Base-by-base conservation (phyloP, 2,113 vertebrate genomes). In the Eulacestoma nigropectus region DNA sequence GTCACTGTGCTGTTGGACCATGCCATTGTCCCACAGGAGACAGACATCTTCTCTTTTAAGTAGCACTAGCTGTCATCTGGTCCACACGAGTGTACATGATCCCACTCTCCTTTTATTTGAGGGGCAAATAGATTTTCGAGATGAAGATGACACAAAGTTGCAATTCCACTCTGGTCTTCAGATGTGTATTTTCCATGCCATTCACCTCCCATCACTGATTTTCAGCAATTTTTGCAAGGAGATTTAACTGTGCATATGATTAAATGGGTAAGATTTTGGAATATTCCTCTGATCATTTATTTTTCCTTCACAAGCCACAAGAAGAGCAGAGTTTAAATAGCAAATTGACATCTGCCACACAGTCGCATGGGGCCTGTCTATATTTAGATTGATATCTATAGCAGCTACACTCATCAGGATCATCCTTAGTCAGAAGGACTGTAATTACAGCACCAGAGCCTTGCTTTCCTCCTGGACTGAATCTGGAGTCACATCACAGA, bases 321-420 rank as follows among this genome's bases (percentile, higher is more conserved):
- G 68, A 57, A 84, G 44, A 93, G 59, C 37, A 84, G 59, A 46
- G 77, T 91, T 93, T 93, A 93, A 91, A 95, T 46, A 86, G 63
- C 46, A 89, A 89, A 89, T 39, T 87, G 84, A 76, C 81, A 84
- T 84, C 81, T 87, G 77, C 60, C 39, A 26, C 19, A 42, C 42
- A 91, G 81, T 91, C 44, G 37, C 21, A 30, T 47, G 77, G 59
- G 68, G 29, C n/a, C 32, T 27, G 42, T 77, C 73, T 95, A 69
- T 89, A 62, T 87, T 94, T 94, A 76, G 84, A 41, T 46, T 30
- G 77, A 91, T 78, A 55, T 57, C 73, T 89, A 26, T 14, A 77
- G 64, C 59, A 74, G 84, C 50, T 52, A 64, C 16, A 7, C 68
- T 74, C 68, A 94, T 89, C 60, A 74, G 73, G 84, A 89, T 79